Percentiles rank a stretch among this genome's conserved stretches.
Evolutionary conservation across 2,113 vertebrate genomes (phyloP).

Genomic region (Pagrus major): DNA sequence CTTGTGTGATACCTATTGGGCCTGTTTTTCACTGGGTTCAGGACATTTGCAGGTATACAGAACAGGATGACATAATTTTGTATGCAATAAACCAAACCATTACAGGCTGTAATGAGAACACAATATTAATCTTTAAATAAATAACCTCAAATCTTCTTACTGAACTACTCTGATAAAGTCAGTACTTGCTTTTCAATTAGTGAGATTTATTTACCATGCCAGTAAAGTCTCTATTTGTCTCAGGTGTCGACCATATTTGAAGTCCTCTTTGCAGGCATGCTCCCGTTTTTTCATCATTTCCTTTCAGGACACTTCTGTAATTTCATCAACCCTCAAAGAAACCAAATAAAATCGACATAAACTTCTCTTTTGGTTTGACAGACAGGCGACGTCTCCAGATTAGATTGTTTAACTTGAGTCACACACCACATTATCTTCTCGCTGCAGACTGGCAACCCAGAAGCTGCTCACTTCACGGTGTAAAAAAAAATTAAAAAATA

Average conservation of each 20-base stretch:
- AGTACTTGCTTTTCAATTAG: background rate
- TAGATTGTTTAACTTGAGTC: conserved; percentile 36
- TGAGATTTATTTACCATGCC: background rate
- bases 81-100: no score
- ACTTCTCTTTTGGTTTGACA: conserved; percentile 17
- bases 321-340: conserved; percentile 5
- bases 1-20: no score
- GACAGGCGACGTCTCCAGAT: conserved; percentile 19
- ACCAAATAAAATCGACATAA: conserved; percentile 28
- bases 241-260: background rate
- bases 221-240: background rate
- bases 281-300: background rate
- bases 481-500: background rate
- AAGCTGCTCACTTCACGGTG: conserved; percentile 36
- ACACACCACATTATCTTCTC: conserved; percentile 16
- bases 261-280: background rate
- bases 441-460: conserved; percentile 29
- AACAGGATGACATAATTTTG: no score
- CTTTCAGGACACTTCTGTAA: background rate
- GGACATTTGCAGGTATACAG: no score
- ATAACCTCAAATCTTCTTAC: no score
- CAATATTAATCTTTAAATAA: no score
- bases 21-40: no score
- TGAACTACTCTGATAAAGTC: background rate
- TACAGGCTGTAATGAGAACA: no score